Evolutionary conservation across 2,113 vertebrate genomes (phyloP).

Genomic region (Tringa solitaria): DNA sequence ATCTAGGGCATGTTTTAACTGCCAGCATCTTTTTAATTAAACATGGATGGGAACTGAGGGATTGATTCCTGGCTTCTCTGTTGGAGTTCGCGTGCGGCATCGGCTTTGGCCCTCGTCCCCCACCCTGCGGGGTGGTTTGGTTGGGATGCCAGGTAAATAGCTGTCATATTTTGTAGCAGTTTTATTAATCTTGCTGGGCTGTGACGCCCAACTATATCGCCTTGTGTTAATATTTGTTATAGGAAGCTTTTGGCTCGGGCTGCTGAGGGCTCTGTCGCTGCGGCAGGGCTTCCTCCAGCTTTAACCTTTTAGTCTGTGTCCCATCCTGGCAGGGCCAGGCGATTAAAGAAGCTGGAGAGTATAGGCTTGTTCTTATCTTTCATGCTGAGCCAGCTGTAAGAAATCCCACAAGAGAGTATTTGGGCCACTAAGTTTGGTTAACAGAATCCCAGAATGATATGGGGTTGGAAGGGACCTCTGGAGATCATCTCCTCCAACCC

Average conservation of each 20-base stretch:
- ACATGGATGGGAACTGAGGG: fast-evolving
- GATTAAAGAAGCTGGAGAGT: neutral
- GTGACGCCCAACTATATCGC: fast-evolving
- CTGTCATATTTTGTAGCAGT: neutral
- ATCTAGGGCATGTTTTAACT: neutral
- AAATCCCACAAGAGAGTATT: neutral
- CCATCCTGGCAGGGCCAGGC: neutral
- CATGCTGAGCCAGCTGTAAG: neutral
- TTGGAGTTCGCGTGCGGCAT: fast-evolving
- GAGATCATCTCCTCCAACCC: too few relatives aligned
- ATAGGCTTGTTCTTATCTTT: neutral
- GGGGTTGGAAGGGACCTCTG: too few relatives aligned
- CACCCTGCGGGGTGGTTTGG: neutral
- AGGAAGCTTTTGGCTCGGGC: neutral
- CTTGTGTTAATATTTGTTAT: slow-evolving; percentile 24
- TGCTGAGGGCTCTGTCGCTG: neutral
- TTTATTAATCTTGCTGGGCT: neutral
- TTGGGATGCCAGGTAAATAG: neutral
- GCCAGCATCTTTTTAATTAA: neutral
- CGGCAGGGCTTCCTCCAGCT: neutral
- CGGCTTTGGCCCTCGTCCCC: neutral
- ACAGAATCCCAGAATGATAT: too few relatives aligned
- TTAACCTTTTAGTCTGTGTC: neutral
- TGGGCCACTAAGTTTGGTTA: neutral
- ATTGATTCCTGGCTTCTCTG: neutral